Evolutionary conservation across 1,140 invertebrate genomes (phyloP), one percentile per base, ranked within the genome.

Genomic region (Lasioglossum albipes): DNA sequence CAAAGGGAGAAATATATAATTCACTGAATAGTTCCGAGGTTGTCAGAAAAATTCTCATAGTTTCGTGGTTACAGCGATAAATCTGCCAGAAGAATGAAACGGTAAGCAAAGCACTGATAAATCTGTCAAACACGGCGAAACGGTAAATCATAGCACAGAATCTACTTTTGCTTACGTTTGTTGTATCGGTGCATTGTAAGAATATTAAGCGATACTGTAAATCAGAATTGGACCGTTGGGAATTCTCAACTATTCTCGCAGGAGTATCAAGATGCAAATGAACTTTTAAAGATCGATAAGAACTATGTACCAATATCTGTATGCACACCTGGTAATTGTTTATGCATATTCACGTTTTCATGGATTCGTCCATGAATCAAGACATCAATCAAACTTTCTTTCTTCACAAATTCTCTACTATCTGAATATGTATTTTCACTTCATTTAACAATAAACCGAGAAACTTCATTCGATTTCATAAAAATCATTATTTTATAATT

Each of bases 111-210:
- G 42, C 7, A 22, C 22, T 49, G 54, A 77, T 77, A 69, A 77
- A 77, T 77, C 75, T 62, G 65, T 20, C 66, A 42, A 69, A 61
- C 49, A 18, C 20, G 5, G 22, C n/a, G 41, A 18, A 77, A 49
- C 75, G 54, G 69, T 77, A 77, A 70, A 77, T 77, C 75, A 70
- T n/a, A 6, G 42, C 49, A 41, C 20, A 61, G 41, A 59, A 68
- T 75, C 41, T 75, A 75, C 64, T 57, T 77, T 22, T 77, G 66
- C 54, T 70, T 67, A 45, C 65, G 41, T 67, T 69, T 12, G 62
- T 75, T 45, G n/a, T 52, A 64, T n/a, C 27, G 64, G 20, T 69
- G 10, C 13, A 45, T 31, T 20, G 27, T 45, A 61, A 67, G 41
- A 76, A 61, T 49, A 27, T 76, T 76, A 36, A 22, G 41, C 31